Base-by-base conservation (phyloP, 2,113 vertebrate genomes). In the Chloropsis hardwickii region DNA sequence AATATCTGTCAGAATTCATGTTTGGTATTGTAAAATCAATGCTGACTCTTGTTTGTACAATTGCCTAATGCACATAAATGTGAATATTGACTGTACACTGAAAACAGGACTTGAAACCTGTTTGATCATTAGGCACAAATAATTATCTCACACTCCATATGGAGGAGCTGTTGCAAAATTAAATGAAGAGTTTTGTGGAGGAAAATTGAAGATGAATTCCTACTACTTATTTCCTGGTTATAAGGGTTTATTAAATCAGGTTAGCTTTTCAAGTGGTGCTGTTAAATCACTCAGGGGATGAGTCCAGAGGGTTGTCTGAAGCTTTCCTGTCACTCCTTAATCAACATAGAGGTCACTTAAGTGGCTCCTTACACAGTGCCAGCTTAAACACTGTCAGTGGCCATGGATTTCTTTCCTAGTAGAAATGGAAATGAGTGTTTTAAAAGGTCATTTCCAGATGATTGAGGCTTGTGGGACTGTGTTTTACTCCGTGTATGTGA, bases 111-210 rank as follows among this genome's bases (percentile, higher is more conserved):
- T 86, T 53, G 74, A 85, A 90, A 86, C 67, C 81, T 85, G 21
- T 73, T 73, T 81, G 62, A 54, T 94, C 22, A 3, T 83, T 92
- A 71, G 60, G n/a, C 53, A 74, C 45, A 81, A 84, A 69, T 92
- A 86, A 81, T 93, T 40, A 76, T 16, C 65, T 40, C 65, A 22
- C 70, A 31, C 51, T 86, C 58, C 29, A 12, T 86, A 50, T 77
- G 72, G 79, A 90, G 92, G 80, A 92, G 72, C 80, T 94, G 47
- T 70, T 94, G 67, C 76, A 70, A 73, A 93, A 66, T 93, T 76
- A 82, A 79, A 39, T 93, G 40, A 77, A 70, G 76, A 27, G 39
- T 14, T 90, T 92, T 54, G 51, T 39, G 18, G 83, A 83, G 77
- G 82, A 81, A 86, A 84, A 91, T 45, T 31, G 72, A 80, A 93